Percentiles rank a stretch among this genome's conserved stretches.
Conservation (phyloP, 2,113 vertebrate species). For the Tragelaphus imberbis region DNA sequence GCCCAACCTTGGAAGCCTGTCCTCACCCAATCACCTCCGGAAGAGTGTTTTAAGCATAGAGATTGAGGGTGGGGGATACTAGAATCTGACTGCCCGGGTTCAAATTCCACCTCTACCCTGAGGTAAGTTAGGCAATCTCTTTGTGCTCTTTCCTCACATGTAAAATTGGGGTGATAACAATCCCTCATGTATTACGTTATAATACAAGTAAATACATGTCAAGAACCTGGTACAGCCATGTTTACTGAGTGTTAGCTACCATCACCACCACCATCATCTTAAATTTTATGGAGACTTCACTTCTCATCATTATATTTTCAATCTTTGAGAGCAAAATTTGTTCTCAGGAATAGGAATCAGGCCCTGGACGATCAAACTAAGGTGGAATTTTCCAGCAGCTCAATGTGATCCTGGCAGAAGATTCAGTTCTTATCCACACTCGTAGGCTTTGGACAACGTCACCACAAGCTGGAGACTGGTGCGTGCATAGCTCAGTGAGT, state of each 20-base stretch:
- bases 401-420: slow-evolving; percentile 15
- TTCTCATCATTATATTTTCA: background rate
- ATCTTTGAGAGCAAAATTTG: slow-evolving; percentile 8
- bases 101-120: background rate
- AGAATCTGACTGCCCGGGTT: background rate
- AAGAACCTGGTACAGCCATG: background rate
- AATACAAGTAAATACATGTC: background rate
- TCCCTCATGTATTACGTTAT: background rate
- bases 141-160: background rate
- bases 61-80: background rate
- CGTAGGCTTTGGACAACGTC: background rate
- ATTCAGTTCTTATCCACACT: slow-evolving; percentile 31
- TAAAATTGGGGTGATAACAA: background rate
- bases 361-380: background rate
- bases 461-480: background rate
- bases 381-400: slow-evolving; percentile 45
- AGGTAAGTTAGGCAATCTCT: background rate
- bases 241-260: background rate
- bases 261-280: background rate
- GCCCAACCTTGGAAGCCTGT: background rate
- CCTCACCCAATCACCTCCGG: background rate
- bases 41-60: background rate
- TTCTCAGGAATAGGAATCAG: background rate
- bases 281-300: background rate
- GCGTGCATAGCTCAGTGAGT: background rate